These are phyloP conservation scores for Labrus mixtus DNA, from an alignment of 2,113 vertebrate species.

Conservation along the genomic window DNA sequence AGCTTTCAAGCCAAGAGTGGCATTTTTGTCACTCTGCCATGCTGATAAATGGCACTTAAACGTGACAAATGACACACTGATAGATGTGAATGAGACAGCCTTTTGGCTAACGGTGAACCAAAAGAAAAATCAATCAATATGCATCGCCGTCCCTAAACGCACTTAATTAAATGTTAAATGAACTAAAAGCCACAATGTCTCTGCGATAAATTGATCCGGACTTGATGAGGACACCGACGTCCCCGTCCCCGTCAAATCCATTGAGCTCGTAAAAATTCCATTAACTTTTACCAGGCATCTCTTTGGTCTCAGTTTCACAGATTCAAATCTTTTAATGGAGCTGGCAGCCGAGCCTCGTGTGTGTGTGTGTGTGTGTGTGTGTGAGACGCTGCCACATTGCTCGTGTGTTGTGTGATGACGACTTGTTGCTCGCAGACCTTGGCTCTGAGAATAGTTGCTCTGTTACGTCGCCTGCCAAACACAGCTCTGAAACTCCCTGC, in stretches of 20 bases:
- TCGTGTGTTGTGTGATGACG: constrained; percentile 38
- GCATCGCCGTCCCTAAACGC: constrained; percentile 30
- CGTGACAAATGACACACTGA: constrained; percentile 8
- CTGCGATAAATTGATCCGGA: constrained; percentile 62
- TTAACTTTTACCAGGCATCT: constrained; percentile 66
- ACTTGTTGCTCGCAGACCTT: constrained; percentile 61
- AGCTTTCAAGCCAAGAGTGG: constrained; percentile 9
- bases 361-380: too few relatives aligned
- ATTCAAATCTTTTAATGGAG: constrained; percentile 77
- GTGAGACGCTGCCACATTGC: neutral
- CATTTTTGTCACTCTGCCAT: constrained; percentile 16
- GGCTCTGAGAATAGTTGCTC: constrained; percentile 22
- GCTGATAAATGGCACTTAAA: constrained; percentile 8
- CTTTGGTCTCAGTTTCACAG: constrained; percentile 64
- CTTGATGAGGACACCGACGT: constrained; percentile 58
- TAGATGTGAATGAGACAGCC: constrained; percentile 1
- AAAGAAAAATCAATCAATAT: constrained; percentile 34
- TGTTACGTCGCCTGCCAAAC: constrained; percentile 3
- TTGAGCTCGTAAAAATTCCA: constrained; percentile 75
- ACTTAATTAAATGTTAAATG: constrained; percentile 63
- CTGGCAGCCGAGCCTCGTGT: constrained; percentile 29
- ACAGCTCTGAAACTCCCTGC: constrained; percentile 17
- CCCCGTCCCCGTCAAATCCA: constrained; percentile 57
- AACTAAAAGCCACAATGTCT: constrained; percentile 63
- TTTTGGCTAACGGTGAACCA: constrained; percentile 26